Conservation (phyloP, 2,113 vertebrate species). For the Gracilinanus agilis region DNA sequence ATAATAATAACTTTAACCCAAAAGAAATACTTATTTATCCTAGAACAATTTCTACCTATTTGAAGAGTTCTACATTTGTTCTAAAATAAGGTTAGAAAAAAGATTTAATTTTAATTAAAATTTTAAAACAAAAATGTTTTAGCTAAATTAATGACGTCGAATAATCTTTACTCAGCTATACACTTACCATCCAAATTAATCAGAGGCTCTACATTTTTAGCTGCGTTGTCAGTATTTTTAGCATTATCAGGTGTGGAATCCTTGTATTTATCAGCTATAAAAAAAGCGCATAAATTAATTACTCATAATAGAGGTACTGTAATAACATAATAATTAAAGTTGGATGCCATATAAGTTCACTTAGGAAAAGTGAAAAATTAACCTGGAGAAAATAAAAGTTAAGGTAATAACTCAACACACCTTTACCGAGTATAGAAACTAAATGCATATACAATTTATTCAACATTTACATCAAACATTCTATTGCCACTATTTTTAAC, state of each 20-base stretch:
- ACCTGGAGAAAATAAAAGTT: background rate
- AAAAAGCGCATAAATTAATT: conserved; percentile 51
- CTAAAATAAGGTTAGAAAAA: conserved; percentile 23
- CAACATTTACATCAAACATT: background rate
- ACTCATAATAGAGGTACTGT: background rate
- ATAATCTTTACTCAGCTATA: background rate
- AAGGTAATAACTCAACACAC: background rate
- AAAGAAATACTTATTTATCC: background rate
- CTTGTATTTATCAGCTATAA: conserved; percentile 95
- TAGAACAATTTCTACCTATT: background rate
- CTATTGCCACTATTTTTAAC: background rate
- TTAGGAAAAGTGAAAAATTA: background rate
- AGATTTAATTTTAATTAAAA: conserved; percentile 25
- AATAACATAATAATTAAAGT: background rate
- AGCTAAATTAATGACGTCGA: background rate
- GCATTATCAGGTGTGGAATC: conserved; percentile 88
- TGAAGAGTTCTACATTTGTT: conserved; percentile 24
- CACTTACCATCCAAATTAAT: conserved; percentile 95
- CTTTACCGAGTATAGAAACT: background rate
- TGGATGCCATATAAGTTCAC: background rate
- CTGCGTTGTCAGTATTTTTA: conserved; percentile 85
- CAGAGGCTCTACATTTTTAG: conserved; percentile 91
- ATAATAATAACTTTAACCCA: background rate
- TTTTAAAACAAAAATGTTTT: background rate
- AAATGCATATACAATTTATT: background rate